Evolutionary conservation across 2,113 vertebrate genomes (phyloP), one percentile per base, ranked within the genome.

Genomic region (Copsychus sechellarum): DNA sequence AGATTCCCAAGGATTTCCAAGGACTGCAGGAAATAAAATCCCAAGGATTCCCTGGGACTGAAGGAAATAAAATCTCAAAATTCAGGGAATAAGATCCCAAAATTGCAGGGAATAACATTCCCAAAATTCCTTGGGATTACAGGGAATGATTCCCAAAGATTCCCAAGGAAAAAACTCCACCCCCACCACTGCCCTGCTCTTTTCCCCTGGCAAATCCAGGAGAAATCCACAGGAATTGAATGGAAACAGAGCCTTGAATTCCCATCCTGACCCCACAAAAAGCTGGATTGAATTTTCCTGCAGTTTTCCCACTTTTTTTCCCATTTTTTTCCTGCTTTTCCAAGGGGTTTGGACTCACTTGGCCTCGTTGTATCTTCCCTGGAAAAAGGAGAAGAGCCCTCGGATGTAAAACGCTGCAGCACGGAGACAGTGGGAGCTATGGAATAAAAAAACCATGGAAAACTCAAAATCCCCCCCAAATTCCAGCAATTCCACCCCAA

Each of bases 281-380:
- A 16, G 3, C 69, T 8, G 3, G 1, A 13, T 29, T 64, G 12
- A 6, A 9, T 11, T 45, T 47, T 21, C 33, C 43, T 47, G 5
- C 11, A 6, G 22, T 36, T 36, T 25, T 18, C 60, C 36, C 14
- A 9, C 10, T 2, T 21, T 50, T 67, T 66, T 29, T 18, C 29
- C 50, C 50, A 6, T 5, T 17, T 53, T 13, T 53, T 45, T 22
- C n/a, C 43, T 48, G 3, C 16, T 33, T 45, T 73, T 20, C 60
- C 34, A 0, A 19, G 5, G 24, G 60, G 0, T 48, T 11, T 6
- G 70, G 73, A 97, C 99, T 97, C 97, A 99, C 99, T 99, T 99
- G 89, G 99, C 99, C 97, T 99, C 99, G 0, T 99, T 99, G 98
- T 99, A 99, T 70, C 99, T 98, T 72, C 99, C 99, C 96, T 99